Evolutionary conservation across 2,888 invertebrate species (phyloP), one percentile per base, ranked within the genome.

Genomic region (Hetaerina titia): DNA sequence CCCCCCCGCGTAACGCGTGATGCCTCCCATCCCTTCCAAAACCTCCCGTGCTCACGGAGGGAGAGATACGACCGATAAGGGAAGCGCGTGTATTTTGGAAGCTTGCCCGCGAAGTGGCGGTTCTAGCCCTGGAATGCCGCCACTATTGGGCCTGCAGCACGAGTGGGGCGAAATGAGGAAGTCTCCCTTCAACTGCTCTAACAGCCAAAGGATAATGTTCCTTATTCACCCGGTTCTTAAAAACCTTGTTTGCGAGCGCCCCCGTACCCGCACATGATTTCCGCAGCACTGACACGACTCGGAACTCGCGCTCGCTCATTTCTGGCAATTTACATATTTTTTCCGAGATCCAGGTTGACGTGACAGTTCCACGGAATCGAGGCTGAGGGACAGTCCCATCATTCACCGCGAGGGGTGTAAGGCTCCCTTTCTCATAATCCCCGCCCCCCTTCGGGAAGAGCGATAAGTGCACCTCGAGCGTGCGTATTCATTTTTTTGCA

Each of bases 91-190:
- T 25, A 31, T 81, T 81, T 81, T 81, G 81, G 81, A 81, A 25
- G 81, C 31, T 81, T n/a, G 81, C 81, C 81, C 81, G 13, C 81
- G 22, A 15, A 81, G 81, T 13, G 81, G 81, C 22, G 13, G 31
- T 81, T 31, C 45, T 45, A 45, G 81, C 25, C 81, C 81, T 81
- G 81, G 81, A 81, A 81, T 81, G 81, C 31, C 81, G 81, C 81
- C 81, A 81, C 31, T 81, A 81, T 81, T 31, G 5, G 81, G 81
- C 81, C 81, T 81, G 31, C 31, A 22, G 31, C 81, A 13, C 81
- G 81, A 81, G 81, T 31, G 11, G 8, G 31, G 22, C 13, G 81
- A 81, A 81, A 81, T 31, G 81, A 31, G 81, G 81, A 81, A 81
- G 81, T 31, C 81, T 31, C 2, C 81, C 31, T 7, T 25, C 13